Evolutionary conservation across 2,888 invertebrate species (phyloP), one percentile per base, ranked within the genome.

Genomic region (Catocala sponsa): DNA sequence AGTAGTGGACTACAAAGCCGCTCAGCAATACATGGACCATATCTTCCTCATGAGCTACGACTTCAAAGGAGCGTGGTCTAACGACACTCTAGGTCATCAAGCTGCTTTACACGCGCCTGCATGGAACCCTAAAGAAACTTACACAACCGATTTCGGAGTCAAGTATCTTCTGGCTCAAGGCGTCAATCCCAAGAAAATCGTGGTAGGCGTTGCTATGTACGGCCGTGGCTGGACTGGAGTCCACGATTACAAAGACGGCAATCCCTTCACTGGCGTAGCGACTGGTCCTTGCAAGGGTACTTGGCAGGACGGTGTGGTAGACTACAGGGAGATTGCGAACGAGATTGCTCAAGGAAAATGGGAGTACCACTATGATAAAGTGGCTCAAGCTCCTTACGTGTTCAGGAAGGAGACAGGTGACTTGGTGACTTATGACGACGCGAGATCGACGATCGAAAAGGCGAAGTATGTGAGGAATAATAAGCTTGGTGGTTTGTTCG

Each of bases 31-130:
- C 74, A 94, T 94, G 93, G 94, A 94, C 70, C 94, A 94, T 55
- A 94, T 94, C 66, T 94, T 94, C 83, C 72, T 94, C 55, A 94
- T 94, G 94, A 94, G 91, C 68, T 94, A 94, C 76, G 94, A 94
- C 70, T 94, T 94, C 70, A 94, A 94, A 56, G 94, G 94, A 6
- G 94, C 94, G 2, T 94, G 94, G 94, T 94, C 94, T 0, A 94
- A 94, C 57, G 94, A 93, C 49, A 90, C 88, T 15, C 82, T 94
- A 15, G 94, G 94, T 2, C 94, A 94, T 67, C 94, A 94, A 71
- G 86, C 94, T 0, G 82, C 89, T 0, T 69, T 94, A 1, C 89
- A 94, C 70, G 94, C 94, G 0, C 94, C 94, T 4, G 79, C 85
- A 11, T 94, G 92, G 92, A 90, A 79, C 48, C 87, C 89, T 0